Conservation (phyloP, 2,113 vertebrate genomes). For the Platysteira castanea region DNA sequence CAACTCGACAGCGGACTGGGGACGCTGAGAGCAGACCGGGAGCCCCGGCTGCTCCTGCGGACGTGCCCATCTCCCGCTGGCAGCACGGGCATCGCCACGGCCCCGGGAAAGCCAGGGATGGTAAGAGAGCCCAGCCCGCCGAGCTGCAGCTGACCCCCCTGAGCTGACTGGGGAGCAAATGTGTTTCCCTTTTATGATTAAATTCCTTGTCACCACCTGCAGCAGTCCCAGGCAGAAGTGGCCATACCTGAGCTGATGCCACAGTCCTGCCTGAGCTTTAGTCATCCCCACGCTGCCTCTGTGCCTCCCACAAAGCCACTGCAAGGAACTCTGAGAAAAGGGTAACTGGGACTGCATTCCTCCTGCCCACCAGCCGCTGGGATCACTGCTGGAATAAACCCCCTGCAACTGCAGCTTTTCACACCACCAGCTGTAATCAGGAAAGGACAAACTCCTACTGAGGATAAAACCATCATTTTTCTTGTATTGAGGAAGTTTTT, state of each 20-base stretch:
- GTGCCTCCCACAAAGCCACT: background rate
- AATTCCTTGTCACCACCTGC: fast-evolving
- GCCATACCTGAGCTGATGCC: fast-evolving
- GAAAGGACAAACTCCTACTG: background rate
- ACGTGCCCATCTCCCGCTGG: fast-evolving
- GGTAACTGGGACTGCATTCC: background rate
- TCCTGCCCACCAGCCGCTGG: background rate
- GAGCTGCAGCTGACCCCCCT: fast-evolving
- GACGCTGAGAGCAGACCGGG: background rate
- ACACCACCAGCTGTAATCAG: background rate
- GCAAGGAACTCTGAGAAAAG: background rate
- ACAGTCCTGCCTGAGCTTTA: fast-evolving
- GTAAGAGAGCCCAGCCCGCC: fast-evolving
- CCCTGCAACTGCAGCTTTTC: background rate
- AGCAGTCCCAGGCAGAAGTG: background rate
- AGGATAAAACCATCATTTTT: background rate
- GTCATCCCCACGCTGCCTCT: background rate
- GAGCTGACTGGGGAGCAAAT: background rate
- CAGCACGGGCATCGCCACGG: fast-evolving
- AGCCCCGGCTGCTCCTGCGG: background rate
- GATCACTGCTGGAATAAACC: background rate
- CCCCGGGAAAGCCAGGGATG: fast-evolving
- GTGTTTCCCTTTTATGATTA: fast-evolving
- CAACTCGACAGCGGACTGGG: background rate
- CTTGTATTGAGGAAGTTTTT: background rate